Percentiles rank a stretch among this genome's conserved stretches.
Conservation (phyloP, 2,113 vertebrate species). For the Urocitellus parryii region DNA sequence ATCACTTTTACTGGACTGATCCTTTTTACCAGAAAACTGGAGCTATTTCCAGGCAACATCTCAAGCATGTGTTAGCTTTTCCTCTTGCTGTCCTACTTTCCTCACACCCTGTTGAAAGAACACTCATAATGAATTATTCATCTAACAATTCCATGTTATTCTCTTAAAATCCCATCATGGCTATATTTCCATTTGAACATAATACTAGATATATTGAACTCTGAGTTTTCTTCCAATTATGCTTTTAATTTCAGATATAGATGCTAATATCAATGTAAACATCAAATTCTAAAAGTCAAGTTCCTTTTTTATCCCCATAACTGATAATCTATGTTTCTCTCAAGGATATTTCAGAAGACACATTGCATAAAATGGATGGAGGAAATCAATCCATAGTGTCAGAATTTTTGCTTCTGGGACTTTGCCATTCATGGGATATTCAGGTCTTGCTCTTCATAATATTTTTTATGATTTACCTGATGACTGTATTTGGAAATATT, state of each 20-base stretch:
- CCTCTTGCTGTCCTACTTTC: background rate
- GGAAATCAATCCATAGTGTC: slow-evolving; percentile 62
- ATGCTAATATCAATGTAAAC: background rate
- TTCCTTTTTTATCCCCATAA: background rate
- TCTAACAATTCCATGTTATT: background rate
- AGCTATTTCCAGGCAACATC: background rate
- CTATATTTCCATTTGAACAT: background rate
- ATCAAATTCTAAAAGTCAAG: background rate
- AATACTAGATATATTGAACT: background rate
- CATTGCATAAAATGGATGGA: slow-evolving; percentile 57
- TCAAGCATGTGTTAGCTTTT: background rate
- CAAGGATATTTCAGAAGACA: slow-evolving; percentile 7
- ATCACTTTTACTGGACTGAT: background rate
- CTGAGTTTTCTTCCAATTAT: background rate
- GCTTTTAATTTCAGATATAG: background rate
- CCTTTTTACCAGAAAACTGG: too few relatives aligned
- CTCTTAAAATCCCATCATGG: background rate
- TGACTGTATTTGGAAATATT: slow-evolving; percentile 71
- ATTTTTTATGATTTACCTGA: slow-evolving; percentile 68
- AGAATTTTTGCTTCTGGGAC: slow-evolving; percentile 76
- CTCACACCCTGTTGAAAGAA: background rate
- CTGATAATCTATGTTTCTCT: background rate
- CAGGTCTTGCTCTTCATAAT: slow-evolving; percentile 55
- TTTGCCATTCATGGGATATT: slow-evolving; percentile 53
- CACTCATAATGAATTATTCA: background rate